Conservation (phyloP, 2,797 vertebrate species). For the Antennarius maculatus region DNA sequence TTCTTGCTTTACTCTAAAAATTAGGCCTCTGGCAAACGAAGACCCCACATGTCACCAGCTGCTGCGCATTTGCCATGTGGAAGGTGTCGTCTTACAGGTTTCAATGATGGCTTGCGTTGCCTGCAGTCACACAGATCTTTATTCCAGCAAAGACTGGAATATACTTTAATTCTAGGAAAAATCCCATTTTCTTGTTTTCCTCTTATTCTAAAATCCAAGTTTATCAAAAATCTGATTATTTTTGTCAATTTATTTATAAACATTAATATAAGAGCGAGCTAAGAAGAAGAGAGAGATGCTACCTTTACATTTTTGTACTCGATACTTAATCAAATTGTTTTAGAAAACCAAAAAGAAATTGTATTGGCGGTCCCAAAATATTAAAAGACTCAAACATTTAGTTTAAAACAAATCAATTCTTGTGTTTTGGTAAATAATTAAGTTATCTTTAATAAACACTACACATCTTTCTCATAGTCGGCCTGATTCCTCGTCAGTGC, state of each 20-base stretch:
- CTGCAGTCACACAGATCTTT: neutral
- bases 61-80: conserved; percentile 6
- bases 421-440: neutral
- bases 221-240: neutral
- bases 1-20: conserved; percentile 1
- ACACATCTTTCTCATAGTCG: conserved; percentile 37
- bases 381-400: no score
- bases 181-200: no score
- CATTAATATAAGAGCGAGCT: no score
- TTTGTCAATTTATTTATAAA: neutral
- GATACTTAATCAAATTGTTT: no score
- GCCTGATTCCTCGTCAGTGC: conserved; percentile 42
- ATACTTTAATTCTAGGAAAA: no score
- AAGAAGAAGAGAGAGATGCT: no score
- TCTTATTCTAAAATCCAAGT: neutral
- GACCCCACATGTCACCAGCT: conserved; percentile 38
- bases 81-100: conserved; percentile 45
- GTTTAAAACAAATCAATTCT: no score
- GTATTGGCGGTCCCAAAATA: no score
- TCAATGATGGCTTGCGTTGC: conserved; percentile 3
- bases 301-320: no score
- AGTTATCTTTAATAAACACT: neutral
- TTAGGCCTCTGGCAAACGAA: neutral
- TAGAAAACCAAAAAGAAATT: no score
- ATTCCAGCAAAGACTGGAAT: neutral